Base-by-base conservation (phyloP, 2,888 invertebrate genomes). In the Helicoverpa assulta region DNA sequence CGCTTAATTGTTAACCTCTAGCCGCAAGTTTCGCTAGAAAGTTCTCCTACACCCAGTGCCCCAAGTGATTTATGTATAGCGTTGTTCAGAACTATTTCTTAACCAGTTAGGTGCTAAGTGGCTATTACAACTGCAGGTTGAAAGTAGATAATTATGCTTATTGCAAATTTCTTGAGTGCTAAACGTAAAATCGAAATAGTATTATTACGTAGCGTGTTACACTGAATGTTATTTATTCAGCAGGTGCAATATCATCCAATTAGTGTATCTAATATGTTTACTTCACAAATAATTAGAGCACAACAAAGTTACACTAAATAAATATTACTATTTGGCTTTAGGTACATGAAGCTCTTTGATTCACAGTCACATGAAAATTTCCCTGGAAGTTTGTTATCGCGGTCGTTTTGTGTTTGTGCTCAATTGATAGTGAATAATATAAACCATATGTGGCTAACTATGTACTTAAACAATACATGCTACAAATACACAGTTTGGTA, bases 401-500 rank as follows among this genome's bases (percentile, higher is more conserved):
- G 76, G 81, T 74, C 74, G 66, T 60, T 70, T 70, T 63, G 67
- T 66, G 69, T 73, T 74, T 54, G 65, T 73, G 70, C 63, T 74
- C 71, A 62, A 76, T 73, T 73, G 73, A 80, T 77, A 80, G 69
- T 57, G 69, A 73, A 75, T 54, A 67, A 71, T 82, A 83, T 78
- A 84, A 77, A 78, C 73, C 53, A 58, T 71, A 81, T 76, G 73
- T 73, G 72, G 66, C 68, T 84, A 76, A 81, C 80, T 70, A 81
- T 80, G 66, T 76, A 79, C 77, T 83, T 82, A 82, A 77, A 82
- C 59, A 85, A 81, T 82, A 86, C 85, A 88, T 84, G 79, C 75
- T 82, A 85, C 78, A 84, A 83, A 86, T 86, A 82, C 83, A 85
- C 76, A 88, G 87, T 89, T 92, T 90, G 85, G 90, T 92, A 93